These are phyloP conservation scores for Esox niger DNA, from an alignment of 2,113 vertebrate species.

Conservation along the genomic window DNA sequence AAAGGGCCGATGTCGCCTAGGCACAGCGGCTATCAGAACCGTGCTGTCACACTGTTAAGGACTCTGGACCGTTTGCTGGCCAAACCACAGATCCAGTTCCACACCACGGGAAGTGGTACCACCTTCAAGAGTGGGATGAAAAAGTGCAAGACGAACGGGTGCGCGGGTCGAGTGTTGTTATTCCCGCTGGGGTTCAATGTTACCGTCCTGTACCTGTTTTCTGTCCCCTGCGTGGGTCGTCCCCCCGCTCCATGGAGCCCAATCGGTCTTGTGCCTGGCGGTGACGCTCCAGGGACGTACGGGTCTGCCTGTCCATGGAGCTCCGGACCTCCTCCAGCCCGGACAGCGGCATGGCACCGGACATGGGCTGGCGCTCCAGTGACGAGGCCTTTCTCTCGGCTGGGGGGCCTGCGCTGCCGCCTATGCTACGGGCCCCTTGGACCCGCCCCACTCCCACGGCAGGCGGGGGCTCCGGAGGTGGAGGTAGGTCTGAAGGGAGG, in stretches of 20 bases:
- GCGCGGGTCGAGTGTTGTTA: too few species aligned
- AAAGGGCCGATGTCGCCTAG: constrained; percentile 29
- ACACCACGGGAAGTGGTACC: too few species aligned
- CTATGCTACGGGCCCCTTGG: constrained; percentile 76
- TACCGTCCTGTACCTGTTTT: constrained; percentile 77
- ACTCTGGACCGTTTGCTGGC: background rate
- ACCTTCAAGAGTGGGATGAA: too few species aligned
- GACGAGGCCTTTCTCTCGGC: constrained; percentile 89
- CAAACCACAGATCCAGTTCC: constrained; percentile 73
- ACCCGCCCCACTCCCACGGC: constrained; percentile 86
- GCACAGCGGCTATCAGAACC: constrained; percentile 12
- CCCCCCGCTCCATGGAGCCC: constrained; percentile 84
- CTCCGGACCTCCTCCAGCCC: constrained; percentile 85
- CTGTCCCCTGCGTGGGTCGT: constrained; percentile 84
- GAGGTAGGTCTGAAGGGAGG: constrained; percentile 87
- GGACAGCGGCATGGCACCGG: constrained; percentile 64
- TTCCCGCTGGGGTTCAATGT: too few species aligned
- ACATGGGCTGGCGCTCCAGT: constrained; percentile 87
- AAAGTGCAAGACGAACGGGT: too few species aligned
- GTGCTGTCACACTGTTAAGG: background rate
- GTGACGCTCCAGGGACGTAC: constrained; percentile 87
- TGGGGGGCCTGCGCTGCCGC: constrained; percentile 70
- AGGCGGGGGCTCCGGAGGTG: constrained; percentile 96
- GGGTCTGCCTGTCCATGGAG: constrained; percentile 84
- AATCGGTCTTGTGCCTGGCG: constrained; percentile 90